Evolutionary conservation across 2,113 vertebrate species (phyloP).

Genomic region (Ochotona curzoniae): DNA sequence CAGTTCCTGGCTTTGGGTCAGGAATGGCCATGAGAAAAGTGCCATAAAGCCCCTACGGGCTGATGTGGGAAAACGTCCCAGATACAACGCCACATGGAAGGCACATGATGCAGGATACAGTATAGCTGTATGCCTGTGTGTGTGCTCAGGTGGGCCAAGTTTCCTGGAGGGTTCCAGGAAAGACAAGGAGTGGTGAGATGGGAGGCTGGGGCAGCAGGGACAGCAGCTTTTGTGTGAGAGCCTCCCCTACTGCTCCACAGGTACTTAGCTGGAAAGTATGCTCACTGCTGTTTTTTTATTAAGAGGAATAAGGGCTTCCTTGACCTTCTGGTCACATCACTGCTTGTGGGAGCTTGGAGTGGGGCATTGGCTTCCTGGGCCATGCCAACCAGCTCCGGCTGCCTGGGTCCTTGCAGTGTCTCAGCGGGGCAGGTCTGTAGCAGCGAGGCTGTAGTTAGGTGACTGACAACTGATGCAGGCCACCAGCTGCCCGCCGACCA

Average conservation of each 20-base stretch:
- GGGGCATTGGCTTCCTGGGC: not conserved
- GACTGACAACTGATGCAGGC: not conserved
- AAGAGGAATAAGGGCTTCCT: not conserved
- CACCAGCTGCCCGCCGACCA: rapidly evolving
- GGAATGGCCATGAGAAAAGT: not conserved
- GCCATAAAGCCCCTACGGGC: not conserved
- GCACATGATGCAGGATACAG: not conserved
- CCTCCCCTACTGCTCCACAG: not conserved
- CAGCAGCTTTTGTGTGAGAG: rapidly evolving
- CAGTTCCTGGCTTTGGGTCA: not conserved
- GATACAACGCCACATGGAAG: not conserved
- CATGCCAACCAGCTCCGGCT: not conserved
- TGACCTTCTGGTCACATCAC: not conserved
- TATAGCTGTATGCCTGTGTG: rapidly evolving
- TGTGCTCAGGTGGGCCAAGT: rapidly evolving
- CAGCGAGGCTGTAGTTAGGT: not conserved
- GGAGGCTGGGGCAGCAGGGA: not conserved
- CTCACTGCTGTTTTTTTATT: not conserved
- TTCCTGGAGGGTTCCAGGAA: not conserved
- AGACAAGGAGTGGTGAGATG: not conserved
- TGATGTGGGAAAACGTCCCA: rapidly evolving
- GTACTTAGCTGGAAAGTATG: not conserved
- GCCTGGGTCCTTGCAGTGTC: not conserved
- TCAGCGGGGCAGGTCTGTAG: not conserved
- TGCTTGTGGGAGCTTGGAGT: not conserved